phyloP scores from a whole-genome alignment of 2,888 invertebrate species.

The Ptychoptera contaminata region DNA sequence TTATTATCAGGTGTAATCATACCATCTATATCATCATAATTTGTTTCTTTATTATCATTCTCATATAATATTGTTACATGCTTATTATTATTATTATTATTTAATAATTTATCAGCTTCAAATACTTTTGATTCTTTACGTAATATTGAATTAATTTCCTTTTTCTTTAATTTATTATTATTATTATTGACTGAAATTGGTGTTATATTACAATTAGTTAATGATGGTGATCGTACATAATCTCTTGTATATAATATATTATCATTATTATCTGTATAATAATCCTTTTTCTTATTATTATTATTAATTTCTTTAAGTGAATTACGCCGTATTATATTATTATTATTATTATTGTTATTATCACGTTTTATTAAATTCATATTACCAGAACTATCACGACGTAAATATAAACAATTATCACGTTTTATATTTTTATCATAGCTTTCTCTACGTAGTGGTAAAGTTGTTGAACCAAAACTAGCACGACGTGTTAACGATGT shows the following conservation, averaged over 20 bases:
- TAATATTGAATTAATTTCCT: conserved; percentile 2
- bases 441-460: not conserved
- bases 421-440: not conserved
- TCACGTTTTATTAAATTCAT: conserved; percentile 13
- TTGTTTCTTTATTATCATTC: not conserved
- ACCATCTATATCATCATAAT: not conserved
- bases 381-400: conserved; percentile 11
- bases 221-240: not conserved
- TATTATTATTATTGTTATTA: conserved; percentile 12
- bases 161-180: too few species aligned
- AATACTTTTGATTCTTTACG: not conserved
- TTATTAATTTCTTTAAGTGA: conserved; percentile 1
- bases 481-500: conserved; percentile 7
- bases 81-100: not conserved
- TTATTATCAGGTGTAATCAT: not conserved
- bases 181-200: not conserved
- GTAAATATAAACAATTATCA: conserved; percentile 10
- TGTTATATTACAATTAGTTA: not conserved
- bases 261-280: not conserved
- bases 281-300: not conserved
- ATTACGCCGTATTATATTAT: conserved; percentile 5
- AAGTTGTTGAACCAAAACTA: conserved; percentile 5
- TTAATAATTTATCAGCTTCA: not conserved
- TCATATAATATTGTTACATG: not conserved
- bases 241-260: not conserved